Evolutionary conservation across 2,888 invertebrate species (phyloP), one percentile per base, ranked within the genome.

Genomic region (Synergus laeviventris): DNA sequence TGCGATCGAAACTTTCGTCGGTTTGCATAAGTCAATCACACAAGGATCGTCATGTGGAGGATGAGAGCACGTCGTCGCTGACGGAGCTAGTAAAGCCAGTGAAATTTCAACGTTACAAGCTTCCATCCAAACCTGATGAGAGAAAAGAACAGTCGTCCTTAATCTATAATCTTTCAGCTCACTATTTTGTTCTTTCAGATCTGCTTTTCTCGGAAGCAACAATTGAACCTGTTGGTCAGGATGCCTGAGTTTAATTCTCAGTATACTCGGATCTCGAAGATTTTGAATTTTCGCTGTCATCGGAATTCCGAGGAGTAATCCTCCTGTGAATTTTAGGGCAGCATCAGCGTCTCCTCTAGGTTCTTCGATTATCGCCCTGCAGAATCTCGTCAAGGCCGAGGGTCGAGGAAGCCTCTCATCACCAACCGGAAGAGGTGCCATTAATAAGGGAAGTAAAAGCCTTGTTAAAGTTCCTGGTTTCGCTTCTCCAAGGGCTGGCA

Each of bases 51-150:
- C 90, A 77, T 92, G 91, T 16, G 91, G 88, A 39, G 90, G 88
- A 78, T 90, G 89, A n/a, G 89, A 91, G 74, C 92, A 91, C 78
- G 91, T 87, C 82, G 93, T 92, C 4, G 92, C 91, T 81, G 94
- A 93, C 0, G 93, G 93, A 61, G 97, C 95, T 5, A 97, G 95
- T 62, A 98, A 91, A 59, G 97, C 97, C 59, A 98, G 93, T 5
- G 95, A 95, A 78, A 98, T 94, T 88, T 97, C 97, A 24, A 98
- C 96, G 77, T 96, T 96, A 84, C 97, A 97, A 0, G 97, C 95
- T 91, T 98, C 98, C 76, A 97, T 96, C 97, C 97, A 97, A 24
- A 97, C 97, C 84, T 96, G 96, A 91, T 97, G 97, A 0, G 98
- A 98, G 36, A 99, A 93, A 60, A 98, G 92, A 14, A 98, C 97